Percentiles rank a stretch among this genome's conserved stretches.
phyloP scores from a whole-genome alignment of 2,888 invertebrate species.

The Ligdia adustata region DNA sequence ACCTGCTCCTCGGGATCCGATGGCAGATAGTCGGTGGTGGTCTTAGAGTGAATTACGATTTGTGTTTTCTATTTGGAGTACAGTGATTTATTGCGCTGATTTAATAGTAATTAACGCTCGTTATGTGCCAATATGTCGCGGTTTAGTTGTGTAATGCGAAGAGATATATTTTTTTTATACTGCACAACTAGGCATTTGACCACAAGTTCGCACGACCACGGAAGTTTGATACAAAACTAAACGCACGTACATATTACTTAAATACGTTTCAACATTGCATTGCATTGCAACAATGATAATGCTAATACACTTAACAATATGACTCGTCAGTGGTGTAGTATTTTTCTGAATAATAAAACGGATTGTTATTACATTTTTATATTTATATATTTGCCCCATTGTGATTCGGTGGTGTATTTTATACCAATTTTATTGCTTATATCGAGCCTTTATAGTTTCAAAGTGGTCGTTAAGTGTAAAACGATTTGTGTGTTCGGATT shows the following conservation, averaged over 20 bases:
- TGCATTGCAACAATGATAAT: no score
- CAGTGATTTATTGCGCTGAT: slow-evolving; percentile 30
- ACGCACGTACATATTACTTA: no score
- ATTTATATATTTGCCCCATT: slow-evolving; percentile 38
- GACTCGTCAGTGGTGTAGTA: no score
- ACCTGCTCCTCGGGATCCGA: slow-evolving; percentile 61
- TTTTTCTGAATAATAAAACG: slow-evolving; percentile 30
- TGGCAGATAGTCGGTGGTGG: slow-evolving; percentile 46
- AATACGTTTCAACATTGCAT: no score
- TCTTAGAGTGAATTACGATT: slow-evolving; percentile 37
- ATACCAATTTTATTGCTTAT: slow-evolving; percentile 39
- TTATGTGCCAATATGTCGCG: slow-evolving; percentile 5
- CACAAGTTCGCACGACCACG: no score
- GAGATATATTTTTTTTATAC: neutral
- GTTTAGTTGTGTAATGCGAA: slow-evolving; percentile 13
- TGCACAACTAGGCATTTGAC: no score
- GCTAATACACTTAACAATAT: no score
- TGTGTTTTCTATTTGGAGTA: slow-evolving; percentile 39
- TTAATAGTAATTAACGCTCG: slow-evolving; percentile 10
- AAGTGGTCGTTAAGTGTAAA: slow-evolving; percentile 34
- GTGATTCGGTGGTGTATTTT: slow-evolving; percentile 38
- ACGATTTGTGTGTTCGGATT: slow-evolving; percentile 23
- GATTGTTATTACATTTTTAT: slow-evolving; percentile 35
- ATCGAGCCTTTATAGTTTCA: slow-evolving; percentile 26
- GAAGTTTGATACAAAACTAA: no score